phyloP scores from a whole-genome alignment of 2,113 vertebrate genomes.

The Gobiocypris rarus region DNA sequence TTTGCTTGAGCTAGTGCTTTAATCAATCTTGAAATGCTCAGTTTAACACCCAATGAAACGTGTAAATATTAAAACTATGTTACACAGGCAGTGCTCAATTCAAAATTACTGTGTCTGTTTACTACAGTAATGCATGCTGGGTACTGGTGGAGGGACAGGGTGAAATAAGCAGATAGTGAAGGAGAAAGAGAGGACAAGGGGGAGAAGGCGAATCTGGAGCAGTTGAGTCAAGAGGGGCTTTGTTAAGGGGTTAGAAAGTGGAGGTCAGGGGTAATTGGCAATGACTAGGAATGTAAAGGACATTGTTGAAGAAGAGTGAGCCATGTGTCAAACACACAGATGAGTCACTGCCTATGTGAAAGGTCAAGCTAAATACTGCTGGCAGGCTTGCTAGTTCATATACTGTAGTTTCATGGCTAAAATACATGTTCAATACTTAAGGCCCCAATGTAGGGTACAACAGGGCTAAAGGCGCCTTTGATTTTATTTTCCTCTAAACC shows the following conservation, averaged over 20 bases:
- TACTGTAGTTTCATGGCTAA: neutral
- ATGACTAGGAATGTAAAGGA: slow-evolving; percentile 45
- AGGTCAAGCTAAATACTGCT: neutral
- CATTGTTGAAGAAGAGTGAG: slow-evolving; percentile 45
- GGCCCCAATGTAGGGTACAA: no score
- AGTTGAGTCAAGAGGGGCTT: slow-evolving; percentile 40
- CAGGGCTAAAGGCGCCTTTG: no score
- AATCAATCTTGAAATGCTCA: neutral
- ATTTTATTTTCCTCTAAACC: no score
- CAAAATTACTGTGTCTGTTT: slow-evolving; percentile 1
- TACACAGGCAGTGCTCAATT: neutral
- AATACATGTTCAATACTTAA: neutral
- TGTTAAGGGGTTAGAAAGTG: slow-evolving; percentile 33
- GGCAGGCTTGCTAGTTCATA: neutral
- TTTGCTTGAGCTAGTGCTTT: neutral
- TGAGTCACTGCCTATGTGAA: neutral
- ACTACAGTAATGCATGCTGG: neutral
- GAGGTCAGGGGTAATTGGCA: slow-evolving; percentile 41
- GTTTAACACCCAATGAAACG: neutral
- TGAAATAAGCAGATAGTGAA: neutral
- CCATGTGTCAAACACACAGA: neutral
- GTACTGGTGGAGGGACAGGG: neutral
- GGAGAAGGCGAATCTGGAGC: slow-evolving; percentile 16
- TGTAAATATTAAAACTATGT: neutral
- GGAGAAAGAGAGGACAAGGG: slow-evolving; percentile 9